Conservation (phyloP, 1,140 invertebrate species). For the Drosophila micromelanica region DNA sequence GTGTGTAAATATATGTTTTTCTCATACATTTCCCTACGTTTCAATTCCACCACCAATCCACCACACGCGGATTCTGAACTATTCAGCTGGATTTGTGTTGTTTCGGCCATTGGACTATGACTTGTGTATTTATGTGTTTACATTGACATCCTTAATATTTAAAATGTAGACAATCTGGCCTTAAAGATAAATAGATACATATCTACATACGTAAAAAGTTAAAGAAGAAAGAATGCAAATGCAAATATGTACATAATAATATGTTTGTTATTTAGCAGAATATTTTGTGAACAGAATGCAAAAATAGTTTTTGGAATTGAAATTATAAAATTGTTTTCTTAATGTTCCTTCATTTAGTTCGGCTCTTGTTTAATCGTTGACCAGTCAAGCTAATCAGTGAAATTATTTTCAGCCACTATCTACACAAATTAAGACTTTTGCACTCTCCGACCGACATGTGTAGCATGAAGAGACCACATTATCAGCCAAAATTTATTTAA, state of each 20-base stretch:
- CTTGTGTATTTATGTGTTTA: neutral
- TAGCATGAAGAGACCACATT: constrained; percentile 22
- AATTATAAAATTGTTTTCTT: too few species aligned
- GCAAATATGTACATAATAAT: too few species aligned
- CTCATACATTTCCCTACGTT: constrained; percentile 4
- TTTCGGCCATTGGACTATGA: constrained; percentile 21
- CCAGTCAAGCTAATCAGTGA: constrained; percentile 10
- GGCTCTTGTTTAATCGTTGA: neutral
- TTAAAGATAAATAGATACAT: neutral
- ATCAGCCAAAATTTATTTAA: constrained; percentile 29
- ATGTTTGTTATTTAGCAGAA: too few species aligned
- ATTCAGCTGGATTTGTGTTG: constrained; percentile 21
- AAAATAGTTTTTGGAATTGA: too few species aligned
- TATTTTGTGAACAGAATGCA: too few species aligned
- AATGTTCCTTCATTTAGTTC: neutral
- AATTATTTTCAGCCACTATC: constrained; percentile 7
- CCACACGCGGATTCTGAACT: constrained; percentile 8
- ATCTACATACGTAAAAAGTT: too few species aligned
- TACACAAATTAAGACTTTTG: neutral
- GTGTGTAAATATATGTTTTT: neutral
- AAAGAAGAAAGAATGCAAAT: too few species aligned
- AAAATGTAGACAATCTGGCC: constrained; percentile 4
- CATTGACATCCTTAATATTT: constrained; percentile 18
- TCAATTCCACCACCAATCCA: constrained; percentile 14
- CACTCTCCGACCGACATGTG: constrained; percentile 6